These are phyloP conservation scores for Phymanthus crucifer DNA, from an alignment of 92 coral and sea anemone species.

Conservation along the genomic window DNA sequence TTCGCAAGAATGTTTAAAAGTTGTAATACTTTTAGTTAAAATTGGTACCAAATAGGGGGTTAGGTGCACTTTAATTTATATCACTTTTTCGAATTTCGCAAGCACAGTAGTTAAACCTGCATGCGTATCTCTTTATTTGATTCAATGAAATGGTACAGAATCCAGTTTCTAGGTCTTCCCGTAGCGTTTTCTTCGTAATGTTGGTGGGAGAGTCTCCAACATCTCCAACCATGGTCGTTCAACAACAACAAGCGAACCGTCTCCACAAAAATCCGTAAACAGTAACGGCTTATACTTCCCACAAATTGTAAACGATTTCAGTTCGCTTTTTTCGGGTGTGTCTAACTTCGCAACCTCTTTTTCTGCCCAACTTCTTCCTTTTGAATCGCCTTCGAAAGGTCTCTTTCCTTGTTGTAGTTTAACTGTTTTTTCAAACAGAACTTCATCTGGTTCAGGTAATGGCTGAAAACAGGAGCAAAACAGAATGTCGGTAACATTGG, in stretches of 20 bases:
- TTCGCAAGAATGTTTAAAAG: too few relatives aligned
- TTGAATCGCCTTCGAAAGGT: conserved; percentile 7
- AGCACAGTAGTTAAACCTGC: too few relatives aligned
- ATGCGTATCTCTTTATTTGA: background rate
- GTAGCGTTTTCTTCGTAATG: conserved; percentile 82
- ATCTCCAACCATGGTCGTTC: conserved; percentile 89
- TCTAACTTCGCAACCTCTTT: background rate
- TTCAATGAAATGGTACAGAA: background rate
- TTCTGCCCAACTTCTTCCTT: background rate
- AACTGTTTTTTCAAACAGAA: conserved; percentile 48
- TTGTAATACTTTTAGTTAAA: too few relatives aligned
- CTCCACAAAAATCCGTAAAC: conserved; percentile 64
- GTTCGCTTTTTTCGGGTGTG: background rate
- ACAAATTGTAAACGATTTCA: conserved; percentile 68
- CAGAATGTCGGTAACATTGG: background rate
- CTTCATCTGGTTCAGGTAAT: conserved; percentile 61
- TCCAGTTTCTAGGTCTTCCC: conserved; percentile 37
- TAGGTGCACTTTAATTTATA: too few relatives aligned
- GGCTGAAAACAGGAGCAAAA: conserved; percentile 50
- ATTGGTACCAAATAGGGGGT: too few relatives aligned
- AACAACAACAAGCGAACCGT: conserved; percentile 77
- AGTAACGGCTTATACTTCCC: conserved; percentile 76
- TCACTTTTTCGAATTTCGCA: too few relatives aligned
- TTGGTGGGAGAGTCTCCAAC: conserved; percentile 79
- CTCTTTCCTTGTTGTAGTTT: conserved; percentile 47